Conservation (phyloP, 1,140 invertebrate species). For the Brachionus rubens region DNA sequence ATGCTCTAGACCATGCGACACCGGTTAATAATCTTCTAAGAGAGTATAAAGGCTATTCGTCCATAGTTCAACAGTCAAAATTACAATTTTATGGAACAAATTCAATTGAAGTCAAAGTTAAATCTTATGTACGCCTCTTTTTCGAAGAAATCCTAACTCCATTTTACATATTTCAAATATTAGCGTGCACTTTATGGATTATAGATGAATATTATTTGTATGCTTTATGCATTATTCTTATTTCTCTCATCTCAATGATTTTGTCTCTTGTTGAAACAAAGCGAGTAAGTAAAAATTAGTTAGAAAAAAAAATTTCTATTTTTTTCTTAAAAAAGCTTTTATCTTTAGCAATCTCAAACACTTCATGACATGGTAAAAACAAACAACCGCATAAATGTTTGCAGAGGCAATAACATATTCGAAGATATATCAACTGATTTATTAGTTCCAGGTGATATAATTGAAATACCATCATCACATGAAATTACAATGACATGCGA, state of each 20-base stretch:
- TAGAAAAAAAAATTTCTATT: background rate
- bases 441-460: conserved; percentile 80
- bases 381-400: conserved; percentile 18
- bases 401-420: background rate
- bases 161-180: conserved; percentile 73
- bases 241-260: conserved; percentile 63
- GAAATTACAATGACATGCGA: conserved; percentile 86
- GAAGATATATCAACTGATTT: conserved; percentile 1
- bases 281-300: conserved; percentile 52
- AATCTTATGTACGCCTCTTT: conserved; percentile 54
- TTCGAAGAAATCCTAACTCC: conserved; percentile 71
- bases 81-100: conserved; percentile 61
- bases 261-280: conserved; percentile 62
- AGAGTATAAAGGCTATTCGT: conserved; percentile 36
- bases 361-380: conserved; percentile 29
- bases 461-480: conserved; percentile 73
- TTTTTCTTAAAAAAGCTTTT: background rate
- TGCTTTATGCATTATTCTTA: conserved; percentile 65
- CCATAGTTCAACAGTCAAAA: conserved; percentile 32
- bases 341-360: conserved; percentile 22
- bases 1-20: conserved; percentile 1
- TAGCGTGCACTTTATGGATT: conserved; percentile 65
- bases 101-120: conserved; percentile 61
- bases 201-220: conserved; percentile 66
- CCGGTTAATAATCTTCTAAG: background rate